Evolutionary conservation across 2,797 vertebrate genomes (phyloP).

Genomic region (Carapus acus): DNA sequence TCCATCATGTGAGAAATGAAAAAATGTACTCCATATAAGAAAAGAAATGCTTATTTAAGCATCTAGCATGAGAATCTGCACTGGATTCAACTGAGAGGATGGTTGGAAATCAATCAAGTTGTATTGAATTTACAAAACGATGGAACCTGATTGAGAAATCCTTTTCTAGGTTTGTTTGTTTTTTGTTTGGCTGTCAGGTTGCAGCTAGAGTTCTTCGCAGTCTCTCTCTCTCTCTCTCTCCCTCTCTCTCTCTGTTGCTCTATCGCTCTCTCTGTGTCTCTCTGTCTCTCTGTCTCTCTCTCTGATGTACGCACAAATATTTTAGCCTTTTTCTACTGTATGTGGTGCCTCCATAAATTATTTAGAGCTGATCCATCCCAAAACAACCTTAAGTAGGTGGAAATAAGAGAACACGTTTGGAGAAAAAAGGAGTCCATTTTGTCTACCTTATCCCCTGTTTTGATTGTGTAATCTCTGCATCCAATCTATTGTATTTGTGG

Average conservation of each 20-base stretch:
- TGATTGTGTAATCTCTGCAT: conserved; percentile 31
- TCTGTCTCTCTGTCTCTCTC: too few relatives aligned
- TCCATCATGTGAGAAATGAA: too few relatives aligned
- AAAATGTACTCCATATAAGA: too few relatives aligned
- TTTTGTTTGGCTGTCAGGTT: conserved; percentile 1
- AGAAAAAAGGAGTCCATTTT: too few relatives aligned
- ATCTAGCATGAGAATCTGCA: too few relatives aligned
- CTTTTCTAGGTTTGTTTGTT: conserved; percentile 2
- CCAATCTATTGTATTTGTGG: conserved; percentile 21
- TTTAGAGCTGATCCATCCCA: too few relatives aligned
- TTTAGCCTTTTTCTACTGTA: conserved; percentile 1
- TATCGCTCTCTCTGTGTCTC: too few relatives aligned
- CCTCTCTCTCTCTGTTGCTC: too few relatives aligned
- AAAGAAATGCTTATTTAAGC: too few relatives aligned
- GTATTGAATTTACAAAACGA: conserved; percentile 21
- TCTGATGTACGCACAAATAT: not conserved
- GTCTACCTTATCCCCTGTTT: conserved; percentile 9
- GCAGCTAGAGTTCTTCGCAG: not conserved
- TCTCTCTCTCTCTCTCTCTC: too few relatives aligned
- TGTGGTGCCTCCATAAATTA: conserved; percentile 3
- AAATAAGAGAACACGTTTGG: conserved; percentile 33
- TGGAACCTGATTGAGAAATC: conserved; percentile 20
- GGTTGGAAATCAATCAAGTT: conserved; percentile 23
- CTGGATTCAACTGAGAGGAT: not conserved
- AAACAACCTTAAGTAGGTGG: conserved; percentile 11